Evolutionary conservation across 2,797 vertebrate genomes (phyloP), one percentile per base, ranked within the genome.

Genomic region (Allobates femoralis): DNA sequence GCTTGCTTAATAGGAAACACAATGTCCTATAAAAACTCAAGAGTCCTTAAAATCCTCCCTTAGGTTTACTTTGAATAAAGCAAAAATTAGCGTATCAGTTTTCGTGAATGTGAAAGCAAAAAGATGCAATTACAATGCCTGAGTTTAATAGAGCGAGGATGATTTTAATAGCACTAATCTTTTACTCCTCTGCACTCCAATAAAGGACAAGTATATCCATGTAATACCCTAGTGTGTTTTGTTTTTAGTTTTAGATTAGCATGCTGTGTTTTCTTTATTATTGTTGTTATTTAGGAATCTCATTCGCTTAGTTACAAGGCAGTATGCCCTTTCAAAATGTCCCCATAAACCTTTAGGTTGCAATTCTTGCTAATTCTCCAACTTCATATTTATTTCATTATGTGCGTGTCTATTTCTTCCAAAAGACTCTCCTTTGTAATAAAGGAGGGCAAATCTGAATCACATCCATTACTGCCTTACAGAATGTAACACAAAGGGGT

Each of bases 11-110:
- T 51, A 69, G 34, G 55, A 76, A 86, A 75, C 85, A 86, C 81
- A 87, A 87, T 87, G 76, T 74, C 66, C 66, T 85, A 21, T 67
- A 46, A 87, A 87, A 84, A 73, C 76, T 84, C 74, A 87, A 80
- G 75, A 74, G 55, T 64, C 74, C 82, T 84, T 84, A 84, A 73
- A 84, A 46, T 46, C 5, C 74, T 56, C 81, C 83, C 73, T 46
- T 51, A 76, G 86, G 55, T 46, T 83, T 73, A 37, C 21, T 83
- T 79, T 66, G 37, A 84, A 64, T 84, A 60, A 87, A 73, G 56
- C 66, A 56, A 84, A 84, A 56, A 80, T 81, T 53, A 81, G 67
- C 26, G 18, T 55, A 60, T 75, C 18, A 5, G 46, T 75, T 81
- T 76, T 84, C 67, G 50, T 77, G 50, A 69, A 51, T 84, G n/a